A percentile compares a stretch with the other conserved stretches of the same genome.
Evolutionary conservation across 2,888 invertebrate genomes (phyloP).

Genomic region (Euclidia mi): DNA sequence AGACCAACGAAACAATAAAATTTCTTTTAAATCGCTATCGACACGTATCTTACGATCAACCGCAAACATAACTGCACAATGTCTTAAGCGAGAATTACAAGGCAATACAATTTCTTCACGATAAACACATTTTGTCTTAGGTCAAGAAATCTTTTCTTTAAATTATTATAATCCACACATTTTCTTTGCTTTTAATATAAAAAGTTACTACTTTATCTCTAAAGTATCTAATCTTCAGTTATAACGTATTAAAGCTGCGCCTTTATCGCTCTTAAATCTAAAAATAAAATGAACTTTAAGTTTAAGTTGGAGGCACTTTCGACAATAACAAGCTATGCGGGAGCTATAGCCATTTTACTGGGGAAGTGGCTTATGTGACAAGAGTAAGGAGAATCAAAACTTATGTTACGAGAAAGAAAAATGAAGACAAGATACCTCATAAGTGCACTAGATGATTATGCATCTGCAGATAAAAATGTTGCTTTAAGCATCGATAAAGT

Average conservation of each 20-base stretch:
- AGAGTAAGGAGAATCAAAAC: conserved; percentile 1
- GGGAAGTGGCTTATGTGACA: conserved; percentile 11
- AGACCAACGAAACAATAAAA: too few species aligned
- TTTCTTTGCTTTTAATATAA: not conserved
- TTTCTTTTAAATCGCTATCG: too few species aligned
- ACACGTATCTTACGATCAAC: too few species aligned
- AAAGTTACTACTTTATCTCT: conserved; percentile 16
- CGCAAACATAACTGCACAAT: too few species aligned
- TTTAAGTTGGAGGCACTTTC: conserved; percentile 56
- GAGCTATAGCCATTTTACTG: conserved; percentile 45
- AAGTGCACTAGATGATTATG: too few species aligned
- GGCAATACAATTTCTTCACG: too few species aligned
- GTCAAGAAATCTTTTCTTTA: not conserved
- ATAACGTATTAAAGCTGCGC: conserved; percentile 30
- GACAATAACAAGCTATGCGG: conserved; percentile 55
- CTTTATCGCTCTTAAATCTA: conserved; percentile 35
- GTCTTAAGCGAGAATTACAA: too few species aligned
- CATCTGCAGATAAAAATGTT: too few species aligned
- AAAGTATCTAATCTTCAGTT: conserved; percentile 35
- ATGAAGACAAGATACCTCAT: too few species aligned
- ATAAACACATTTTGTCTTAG: too few species aligned
- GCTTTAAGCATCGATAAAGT: too few species aligned
- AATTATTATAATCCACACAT: not conserved
- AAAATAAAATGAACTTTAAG: conserved; percentile 55
- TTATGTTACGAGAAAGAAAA: too few species aligned